Conservation (phyloP, 2,113 vertebrate genomes). For the Gasterosteus nipponicus region DNA sequence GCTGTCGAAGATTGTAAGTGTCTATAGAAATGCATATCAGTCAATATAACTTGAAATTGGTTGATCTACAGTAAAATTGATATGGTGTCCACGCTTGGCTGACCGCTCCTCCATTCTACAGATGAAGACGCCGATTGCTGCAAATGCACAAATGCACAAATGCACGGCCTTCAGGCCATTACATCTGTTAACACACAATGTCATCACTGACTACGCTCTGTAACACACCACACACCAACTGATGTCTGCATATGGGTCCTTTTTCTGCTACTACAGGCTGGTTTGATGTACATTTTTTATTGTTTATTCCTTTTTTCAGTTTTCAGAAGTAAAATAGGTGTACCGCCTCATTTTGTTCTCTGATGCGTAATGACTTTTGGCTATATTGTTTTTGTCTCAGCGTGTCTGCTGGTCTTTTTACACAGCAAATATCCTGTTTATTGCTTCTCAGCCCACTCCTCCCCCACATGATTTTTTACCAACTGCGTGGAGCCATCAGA, state of each 20-base stretch:
- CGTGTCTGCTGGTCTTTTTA: conserved; percentile 42
- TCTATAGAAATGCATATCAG: background rate
- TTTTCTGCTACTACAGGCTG: conserved; percentile 16
- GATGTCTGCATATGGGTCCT: conserved; percentile 6
- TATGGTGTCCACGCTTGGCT: conserved; percentile 26
- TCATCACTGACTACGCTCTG: conserved; percentile 23
- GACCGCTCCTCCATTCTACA: conserved; percentile 38
- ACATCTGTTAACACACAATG: conserved; percentile 47
- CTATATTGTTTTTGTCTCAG: conserved; percentile 26
- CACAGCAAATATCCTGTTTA: conserved; percentile 52
- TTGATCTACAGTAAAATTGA: conserved; percentile 35
- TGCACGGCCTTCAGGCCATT: conserved; percentile 42
- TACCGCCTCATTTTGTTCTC: conserved; percentile 3
- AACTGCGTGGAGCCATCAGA: conserved; percentile 60
- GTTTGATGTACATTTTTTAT: background rate
- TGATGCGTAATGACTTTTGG: conserved; percentile 42
- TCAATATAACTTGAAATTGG: conserved; percentile 9
- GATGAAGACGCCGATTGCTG: conserved; percentile 47
- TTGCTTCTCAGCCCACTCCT: conserved; percentile 59
- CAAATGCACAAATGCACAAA: conserved; percentile 46
- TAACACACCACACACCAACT: background rate
- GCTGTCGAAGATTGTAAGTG: conserved; percentile 1
- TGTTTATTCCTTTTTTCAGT: background rate
- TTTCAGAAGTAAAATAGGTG: conserved; percentile 16
- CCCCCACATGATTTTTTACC: conserved; percentile 49